Evolutionary conservation across 2,797 vertebrate genomes (phyloP).

Genomic region (Gephyroberyx darwinii): DNA sequence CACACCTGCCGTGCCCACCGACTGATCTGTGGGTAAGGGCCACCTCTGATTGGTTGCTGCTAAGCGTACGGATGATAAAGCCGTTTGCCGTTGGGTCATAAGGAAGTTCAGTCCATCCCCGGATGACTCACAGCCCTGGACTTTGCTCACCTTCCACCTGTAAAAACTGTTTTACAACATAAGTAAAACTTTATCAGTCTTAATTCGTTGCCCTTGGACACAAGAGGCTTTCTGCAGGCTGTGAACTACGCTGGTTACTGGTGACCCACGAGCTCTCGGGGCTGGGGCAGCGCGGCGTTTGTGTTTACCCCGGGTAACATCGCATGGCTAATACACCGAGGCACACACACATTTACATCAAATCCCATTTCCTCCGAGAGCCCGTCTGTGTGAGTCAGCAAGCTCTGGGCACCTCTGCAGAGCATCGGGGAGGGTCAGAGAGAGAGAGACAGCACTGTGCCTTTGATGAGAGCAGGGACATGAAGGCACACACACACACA

Average conservation of each 20-base stretch:
- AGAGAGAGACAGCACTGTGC: constrained; percentile 45
- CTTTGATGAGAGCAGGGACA: constrained; percentile 53
- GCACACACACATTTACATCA: constrained; percentile 66
- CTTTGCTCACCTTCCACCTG: constrained; percentile 42
- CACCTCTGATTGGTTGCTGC: constrained; percentile 6
- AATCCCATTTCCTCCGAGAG: constrained; percentile 71
- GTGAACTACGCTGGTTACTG: constrained; percentile 1
- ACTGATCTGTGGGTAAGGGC: background rate
- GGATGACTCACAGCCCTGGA: constrained; percentile 44
- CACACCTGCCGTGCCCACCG: constrained; percentile 39
- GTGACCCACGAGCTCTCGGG: constrained; percentile 39
- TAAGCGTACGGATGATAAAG: background rate
- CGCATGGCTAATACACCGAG: constrained; percentile 43
- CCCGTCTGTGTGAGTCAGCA: constrained; percentile 77
- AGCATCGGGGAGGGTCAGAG: constrained; percentile 67
- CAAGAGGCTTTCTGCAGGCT: background rate
- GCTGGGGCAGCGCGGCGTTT: constrained; percentile 14
- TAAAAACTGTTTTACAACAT: constrained; percentile 46
- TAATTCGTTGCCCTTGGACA: background rate
- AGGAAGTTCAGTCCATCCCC: background rate
- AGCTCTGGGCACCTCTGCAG: constrained; percentile 70
- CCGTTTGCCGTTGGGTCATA: constrained; percentile 23
- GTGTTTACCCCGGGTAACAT: constrained; percentile 49
- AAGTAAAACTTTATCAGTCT: constrained; percentile 23
- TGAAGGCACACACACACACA: constrained; percentile 13